Evolutionary conservation across 2,888 invertebrate genomes (phyloP).

Genomic region (Rhagonycha lutea): DNA sequence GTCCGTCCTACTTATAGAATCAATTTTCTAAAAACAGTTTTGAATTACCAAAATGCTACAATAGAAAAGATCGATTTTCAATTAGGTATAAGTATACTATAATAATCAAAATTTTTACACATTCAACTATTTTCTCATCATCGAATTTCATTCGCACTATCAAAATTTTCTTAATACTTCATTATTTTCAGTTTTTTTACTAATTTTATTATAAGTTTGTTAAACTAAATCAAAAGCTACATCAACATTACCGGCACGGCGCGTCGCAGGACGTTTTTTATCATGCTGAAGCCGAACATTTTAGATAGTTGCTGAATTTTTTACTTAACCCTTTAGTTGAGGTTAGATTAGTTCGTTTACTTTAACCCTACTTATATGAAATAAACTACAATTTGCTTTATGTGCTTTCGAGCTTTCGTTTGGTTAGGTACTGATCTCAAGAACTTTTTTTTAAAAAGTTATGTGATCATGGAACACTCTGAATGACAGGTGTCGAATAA

Average conservation of each 20-base stretch:
- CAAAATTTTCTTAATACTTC: too few relatives aligned
- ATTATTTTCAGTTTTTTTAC: background rate
- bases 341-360: background rate
- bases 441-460: too few relatives aligned
- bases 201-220: background rate
- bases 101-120: too few relatives aligned
- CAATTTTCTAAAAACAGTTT: too few relatives aligned
- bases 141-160: too few relatives aligned
- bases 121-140: too few relatives aligned
- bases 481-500: background rate
- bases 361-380: background rate
- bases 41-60: too few relatives aligned
- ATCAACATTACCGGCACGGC: background rate
- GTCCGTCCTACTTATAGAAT: too few relatives aligned
- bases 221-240: background rate
- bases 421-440: too few relatives aligned
- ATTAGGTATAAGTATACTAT: too few relatives aligned
- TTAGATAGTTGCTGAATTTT: background rate
- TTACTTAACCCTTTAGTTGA: background rate
- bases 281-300: background rate
- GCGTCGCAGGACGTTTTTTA: background rate
- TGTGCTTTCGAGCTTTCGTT: background rate
- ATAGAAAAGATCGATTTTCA: too few relatives aligned
- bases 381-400: background rate
- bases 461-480: too few relatives aligned